These are phyloP conservation scores for Eurytoma californica DNA, from an alignment of 2,888 invertebrate species.

Conservation along the genomic window DNA sequence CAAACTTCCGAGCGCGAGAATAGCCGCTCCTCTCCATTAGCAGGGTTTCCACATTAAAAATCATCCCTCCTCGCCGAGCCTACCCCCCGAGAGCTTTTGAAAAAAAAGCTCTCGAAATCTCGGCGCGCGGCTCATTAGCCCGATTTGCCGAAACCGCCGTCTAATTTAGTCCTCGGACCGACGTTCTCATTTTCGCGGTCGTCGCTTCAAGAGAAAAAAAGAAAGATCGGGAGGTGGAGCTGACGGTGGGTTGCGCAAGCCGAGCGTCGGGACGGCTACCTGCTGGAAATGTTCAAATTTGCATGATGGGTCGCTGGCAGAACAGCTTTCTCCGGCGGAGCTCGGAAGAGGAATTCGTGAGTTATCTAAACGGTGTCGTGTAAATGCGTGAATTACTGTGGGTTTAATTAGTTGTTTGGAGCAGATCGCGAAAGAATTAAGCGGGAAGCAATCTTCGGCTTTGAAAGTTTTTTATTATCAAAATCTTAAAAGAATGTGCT, in stretches of 20 bases:
- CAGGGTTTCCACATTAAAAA: neutral
- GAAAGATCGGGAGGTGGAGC: no score
- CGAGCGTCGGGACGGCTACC: neutral
- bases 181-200: no score
- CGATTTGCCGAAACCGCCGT: constrained; percentile 8
- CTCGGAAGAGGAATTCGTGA: neutral
- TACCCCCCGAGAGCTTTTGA: neutral
- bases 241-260: no score
- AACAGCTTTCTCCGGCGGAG: neutral
- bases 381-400: neutral
- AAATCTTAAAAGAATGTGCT: no score
- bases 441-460: no score
- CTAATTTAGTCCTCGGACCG: neutral
- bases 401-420: no score
- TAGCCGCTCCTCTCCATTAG: no score
- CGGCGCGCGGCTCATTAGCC: constrained; percentile 9
- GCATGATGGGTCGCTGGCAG: neutral
- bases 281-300: constrained; percentile 8
- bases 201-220: no score
- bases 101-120: no score
- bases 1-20: neutral
- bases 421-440: no score
- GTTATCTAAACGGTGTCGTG: neutral
- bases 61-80: neutral
- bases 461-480: no score